Conservation (phyloP, 2,797 vertebrate genomes). For the Sphaeramia orbicularis region DNA sequence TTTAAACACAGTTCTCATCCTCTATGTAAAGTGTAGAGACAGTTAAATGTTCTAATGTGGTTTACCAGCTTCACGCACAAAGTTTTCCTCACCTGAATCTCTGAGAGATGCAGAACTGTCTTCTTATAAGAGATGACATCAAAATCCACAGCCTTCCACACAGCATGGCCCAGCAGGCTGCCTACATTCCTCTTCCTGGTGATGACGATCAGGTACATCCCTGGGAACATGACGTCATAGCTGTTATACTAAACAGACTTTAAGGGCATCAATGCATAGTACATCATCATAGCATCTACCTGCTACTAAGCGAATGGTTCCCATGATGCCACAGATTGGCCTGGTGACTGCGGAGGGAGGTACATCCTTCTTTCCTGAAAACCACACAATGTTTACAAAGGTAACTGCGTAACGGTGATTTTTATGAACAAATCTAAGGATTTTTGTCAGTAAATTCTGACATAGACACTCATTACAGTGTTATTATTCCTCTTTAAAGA, state of each 20-base stretch:
- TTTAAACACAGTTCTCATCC: too few relatives aligned
- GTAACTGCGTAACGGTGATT: background rate
- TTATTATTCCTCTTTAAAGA: too few relatives aligned
- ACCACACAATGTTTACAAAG: background rate
- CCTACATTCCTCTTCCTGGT: slow-evolving; percentile 96
- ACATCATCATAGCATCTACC: slow-evolving; percentile 82
- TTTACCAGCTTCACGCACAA: too few relatives aligned
- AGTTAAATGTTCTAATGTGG: too few relatives aligned
- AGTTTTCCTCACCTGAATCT: slow-evolving; percentile 89
- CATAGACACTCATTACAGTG: too few relatives aligned
- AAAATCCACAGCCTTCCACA: slow-evolving; percentile 98
- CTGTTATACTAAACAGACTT: background rate
- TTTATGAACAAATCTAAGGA: background rate
- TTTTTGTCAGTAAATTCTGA: too few relatives aligned
- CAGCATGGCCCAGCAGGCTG: slow-evolving; percentile 92
- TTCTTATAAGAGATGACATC: slow-evolving; percentile 97
- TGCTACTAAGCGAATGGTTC: slow-evolving; percentile 95
- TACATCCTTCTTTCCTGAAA: slow-evolving; percentile 91
- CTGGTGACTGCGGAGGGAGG: slow-evolving; percentile 94
- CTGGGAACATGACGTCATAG: slow-evolving; percentile 69
- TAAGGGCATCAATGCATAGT: background rate
- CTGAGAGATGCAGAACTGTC: slow-evolving; percentile 96
- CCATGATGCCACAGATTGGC: slow-evolving; percentile 95
- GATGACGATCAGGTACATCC: slow-evolving; percentile 96
- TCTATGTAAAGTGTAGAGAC: too few relatives aligned